Base-by-base conservation (phyloP, 1,140 invertebrate genomes). In the Drosophila rufa region DNA sequence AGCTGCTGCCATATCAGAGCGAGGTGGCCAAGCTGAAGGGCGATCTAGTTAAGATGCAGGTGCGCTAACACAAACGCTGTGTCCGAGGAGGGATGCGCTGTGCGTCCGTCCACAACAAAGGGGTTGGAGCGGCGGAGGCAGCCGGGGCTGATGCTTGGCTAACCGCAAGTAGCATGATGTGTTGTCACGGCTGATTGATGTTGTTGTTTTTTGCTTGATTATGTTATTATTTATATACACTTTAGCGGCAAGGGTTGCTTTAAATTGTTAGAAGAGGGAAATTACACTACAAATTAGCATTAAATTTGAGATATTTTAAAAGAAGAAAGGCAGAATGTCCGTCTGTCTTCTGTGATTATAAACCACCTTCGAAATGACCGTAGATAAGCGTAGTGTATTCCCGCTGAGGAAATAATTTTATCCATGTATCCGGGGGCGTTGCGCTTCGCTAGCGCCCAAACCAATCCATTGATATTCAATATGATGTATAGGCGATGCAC, bases 11-110 rank as follows among this genome's bases (percentile, higher is more conserved):
- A 66, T 92, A 94, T 76, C 93, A 94, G 60, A 92, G 85, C 58
- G 94, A 94, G 85, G 80, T 94, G 76, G 85, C 83, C 62, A 83
- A 91, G 65, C 75, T 95, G 45, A 93, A 93, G 79, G 92, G 93
- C 19, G 94, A 95, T 91, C 89, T 94, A 60, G 78, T 92, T 33
- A 93, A 94, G 79, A 83, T 93, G 83, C 91, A 93, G 86, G 92
- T 93, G 66, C 12, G 67, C 47, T 14, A 45, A 36, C 9, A 36
- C 30, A 2, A 33, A 33, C 30, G 30, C 7, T 8, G 30, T 11
- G 33, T 36, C 33, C 33, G 9, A 43, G 48, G 40, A 27, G 48
- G 48, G 12, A 25, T 27, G 25, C 4, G 12, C 4, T 14, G 14
- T 9, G 33, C 33, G 33, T 33, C 33, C 33, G 33, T 33, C 9